These are phyloP conservation scores for Dufourea novaeangliae DNA, from an alignment of 1,140 invertebrate genomes.

Conservation along the genomic window DNA sequence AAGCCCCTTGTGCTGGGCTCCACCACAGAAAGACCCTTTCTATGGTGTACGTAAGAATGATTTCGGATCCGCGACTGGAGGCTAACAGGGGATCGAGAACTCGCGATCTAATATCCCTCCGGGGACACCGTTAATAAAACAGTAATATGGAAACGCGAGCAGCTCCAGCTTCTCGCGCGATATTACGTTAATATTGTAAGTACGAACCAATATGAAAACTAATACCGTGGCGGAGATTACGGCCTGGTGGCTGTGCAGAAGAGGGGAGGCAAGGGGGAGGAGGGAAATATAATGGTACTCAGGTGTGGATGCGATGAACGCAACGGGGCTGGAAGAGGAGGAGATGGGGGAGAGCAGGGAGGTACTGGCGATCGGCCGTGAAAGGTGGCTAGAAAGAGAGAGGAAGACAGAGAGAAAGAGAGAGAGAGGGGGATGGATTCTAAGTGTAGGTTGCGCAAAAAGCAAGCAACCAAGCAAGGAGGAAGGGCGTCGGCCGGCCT, in stretches of 20 bases:
- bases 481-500: slow-evolving; percentile 76
- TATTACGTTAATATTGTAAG: slow-evolving; percentile 49
- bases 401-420: not conserved
- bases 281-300: slow-evolving; percentile 58
- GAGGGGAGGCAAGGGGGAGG: no score
- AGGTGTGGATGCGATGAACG: slow-evolving; percentile 49
- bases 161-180: no score
- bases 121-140: slow-evolving; percentile 43
- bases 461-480: slow-evolving; percentile 51
- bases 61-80: no score
- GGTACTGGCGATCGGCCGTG: not conserved
- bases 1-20: no score
- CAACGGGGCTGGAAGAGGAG: not conserved
- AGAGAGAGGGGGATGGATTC: slow-evolving; percentile 39
- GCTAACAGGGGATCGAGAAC: no score
- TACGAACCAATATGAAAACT: slow-evolving; percentile 48
- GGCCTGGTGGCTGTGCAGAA: no score
- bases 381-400: slow-evolving; percentile 17
- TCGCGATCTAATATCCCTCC: slow-evolving; percentile 21
- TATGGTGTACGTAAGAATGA: no score
- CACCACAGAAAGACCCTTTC: no score
- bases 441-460: slow-evolving; percentile 66
- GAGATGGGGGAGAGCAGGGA: no score
- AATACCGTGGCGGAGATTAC: slow-evolving; percentile 49
- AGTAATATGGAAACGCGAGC: slow-evolving; percentile 35